These are phyloP conservation scores for Scaptomyza graminum DNA, from an alignment of 1,140 invertebrate species.

Conservation along the genomic window DNA sequence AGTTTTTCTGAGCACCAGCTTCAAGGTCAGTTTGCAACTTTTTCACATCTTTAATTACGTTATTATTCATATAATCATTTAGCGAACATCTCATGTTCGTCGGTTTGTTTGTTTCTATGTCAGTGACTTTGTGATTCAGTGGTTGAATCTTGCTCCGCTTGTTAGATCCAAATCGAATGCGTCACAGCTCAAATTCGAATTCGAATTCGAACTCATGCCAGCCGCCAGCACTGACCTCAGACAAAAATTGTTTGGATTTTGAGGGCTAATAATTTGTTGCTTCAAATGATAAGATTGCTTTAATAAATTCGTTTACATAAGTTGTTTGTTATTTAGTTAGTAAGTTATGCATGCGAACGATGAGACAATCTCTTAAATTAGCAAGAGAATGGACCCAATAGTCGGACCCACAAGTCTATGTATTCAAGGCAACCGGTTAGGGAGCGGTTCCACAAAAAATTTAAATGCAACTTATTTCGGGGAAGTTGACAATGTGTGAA, in stretches of 20 bases:
- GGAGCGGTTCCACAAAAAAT: conserved; percentile 15
- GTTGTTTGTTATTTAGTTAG: neutral
- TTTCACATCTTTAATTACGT: neutral
- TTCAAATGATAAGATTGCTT: conserved; percentile 28
- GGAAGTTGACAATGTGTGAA: neutral
- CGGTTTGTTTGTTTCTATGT: neutral
- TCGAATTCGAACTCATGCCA: conserved; percentile 10
- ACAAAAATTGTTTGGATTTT: conserved; percentile 41
- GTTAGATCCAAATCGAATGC: conserved; percentile 23
- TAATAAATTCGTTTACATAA: conserved; percentile 25
- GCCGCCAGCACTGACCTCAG: conserved; percentile 60
- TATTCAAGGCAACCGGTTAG: conserved; percentile 54
- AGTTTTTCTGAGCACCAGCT: neutral
- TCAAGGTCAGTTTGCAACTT: conserved; percentile 15
- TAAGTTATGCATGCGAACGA: conserved; percentile 38
- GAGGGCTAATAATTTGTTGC: conserved; percentile 22
- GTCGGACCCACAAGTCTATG: conserved; percentile 1
- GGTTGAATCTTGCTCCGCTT: conserved; percentile 20
- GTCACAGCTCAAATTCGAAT: conserved; percentile 12
- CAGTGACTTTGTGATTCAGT: conserved; percentile 26
- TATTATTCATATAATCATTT: conserved; percentile 35
- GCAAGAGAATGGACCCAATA: conserved; percentile 44
- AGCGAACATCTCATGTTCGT: neutral
- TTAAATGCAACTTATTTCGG: conserved; percentile 4
- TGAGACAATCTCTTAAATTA: conserved; percentile 75